These are phyloP conservation scores for Trissolcus japonicus DNA, from an alignment of 2,888 invertebrate species.

Conservation along the genomic window DNA sequence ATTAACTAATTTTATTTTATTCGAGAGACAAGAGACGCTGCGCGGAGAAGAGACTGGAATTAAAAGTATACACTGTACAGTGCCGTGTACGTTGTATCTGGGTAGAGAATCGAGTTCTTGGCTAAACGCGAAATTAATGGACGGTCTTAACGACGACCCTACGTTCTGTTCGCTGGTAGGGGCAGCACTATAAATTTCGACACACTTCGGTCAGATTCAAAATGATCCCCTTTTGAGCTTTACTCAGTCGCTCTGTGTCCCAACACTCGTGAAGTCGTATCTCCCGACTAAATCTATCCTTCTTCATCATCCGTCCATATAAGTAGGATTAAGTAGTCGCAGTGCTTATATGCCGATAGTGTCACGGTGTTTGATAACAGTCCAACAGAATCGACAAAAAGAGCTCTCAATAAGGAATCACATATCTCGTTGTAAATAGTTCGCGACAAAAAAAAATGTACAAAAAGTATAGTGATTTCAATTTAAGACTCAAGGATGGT, in stretches of 20 bases:
- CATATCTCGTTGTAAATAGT: no score
- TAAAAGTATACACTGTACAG: conserved; percentile 38
- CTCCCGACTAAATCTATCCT: conserved; percentile 33
- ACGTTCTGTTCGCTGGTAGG: conserved; percentile 59
- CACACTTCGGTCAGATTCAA: conserved; percentile 78
- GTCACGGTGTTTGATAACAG: no score
- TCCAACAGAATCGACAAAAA: no score
- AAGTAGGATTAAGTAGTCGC: conserved; percentile 23
- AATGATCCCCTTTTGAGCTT: conserved; percentile 78
- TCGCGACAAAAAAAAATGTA: no score
- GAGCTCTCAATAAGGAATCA: no score
- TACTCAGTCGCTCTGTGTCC: conserved; percentile 70
- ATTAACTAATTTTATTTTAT: conserved; percentile 25
- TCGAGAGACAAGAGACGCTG: conserved; percentile 3
- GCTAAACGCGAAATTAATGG: conserved; percentile 64
- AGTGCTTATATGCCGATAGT: no score
- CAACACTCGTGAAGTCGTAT: conserved; percentile 65
- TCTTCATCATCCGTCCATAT: conserved; percentile 1
- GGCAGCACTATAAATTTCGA: conserved; percentile 78
- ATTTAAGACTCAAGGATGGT: no score
- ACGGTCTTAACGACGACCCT: conserved; percentile 63
- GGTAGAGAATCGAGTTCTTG: conserved; percentile 49
- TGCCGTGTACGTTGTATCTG: conserved; percentile 16
- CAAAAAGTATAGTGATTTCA: no score
- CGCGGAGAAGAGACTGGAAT: conserved; percentile 20